Evolutionary conservation across 2,888 invertebrate genomes (phyloP), one percentile per base, ranked within the genome.

Genomic region (Troglohyphantes excavatus): DNA sequence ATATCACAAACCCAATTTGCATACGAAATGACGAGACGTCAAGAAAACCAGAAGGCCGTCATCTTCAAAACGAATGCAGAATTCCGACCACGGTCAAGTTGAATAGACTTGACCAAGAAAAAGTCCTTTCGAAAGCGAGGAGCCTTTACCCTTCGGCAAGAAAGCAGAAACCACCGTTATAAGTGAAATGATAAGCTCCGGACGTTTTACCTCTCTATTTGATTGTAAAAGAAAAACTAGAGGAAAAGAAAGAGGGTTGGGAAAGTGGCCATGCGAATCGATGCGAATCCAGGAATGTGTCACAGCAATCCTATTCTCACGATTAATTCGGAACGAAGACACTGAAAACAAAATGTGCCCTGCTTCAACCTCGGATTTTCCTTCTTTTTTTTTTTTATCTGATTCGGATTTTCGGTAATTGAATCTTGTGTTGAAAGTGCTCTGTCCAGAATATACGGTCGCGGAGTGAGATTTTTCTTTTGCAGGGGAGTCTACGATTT

Each of bases 221-320:
- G 23, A 27, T 3, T 65, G 13, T 65, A 65, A 65, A 70, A n/a
- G n/a, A n/a, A 70, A 33, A 11, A 17, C 19, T 17, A n/a, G n/a
- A 19, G 39, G 9, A 70, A 29, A 39, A 70, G n/a, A n/a, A 33
- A 27, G 19, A 23, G 75, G 19, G 9, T 29, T 27, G 21, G 65
- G 63, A 61, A 86, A 19, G 70, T 86, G 78, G 13, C 86, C 70
- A 86, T 21, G 70, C 70, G 78, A 70, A 76, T 13, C 85, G 67
- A 76, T 53, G 85, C 76, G 85, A 11, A 33, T 39, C 68, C 11
- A 76, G 68, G 85, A 85, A 85, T 85, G 85, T 68, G 76, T 75
- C 75, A 68, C 68, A 43, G 13, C 70, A n/a, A 68, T 67, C 46
- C 26, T 61, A 63, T 39, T 59, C 78, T 78, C 70, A 78, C 68